Conservation (phyloP, 2,113 vertebrate species). For the Atractosteus spatula region DNA sequence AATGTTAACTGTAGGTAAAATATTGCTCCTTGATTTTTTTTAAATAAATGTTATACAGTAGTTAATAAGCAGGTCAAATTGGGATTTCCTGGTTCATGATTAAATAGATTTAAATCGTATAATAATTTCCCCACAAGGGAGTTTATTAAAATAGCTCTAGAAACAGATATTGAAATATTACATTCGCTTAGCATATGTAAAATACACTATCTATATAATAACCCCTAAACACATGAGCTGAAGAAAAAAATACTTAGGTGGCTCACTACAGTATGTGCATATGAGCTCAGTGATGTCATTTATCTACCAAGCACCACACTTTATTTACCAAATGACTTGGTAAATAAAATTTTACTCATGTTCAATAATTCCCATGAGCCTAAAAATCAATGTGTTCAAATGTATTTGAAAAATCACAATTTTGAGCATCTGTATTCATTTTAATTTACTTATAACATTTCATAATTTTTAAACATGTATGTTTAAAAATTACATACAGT, state of each 20-base stretch:
- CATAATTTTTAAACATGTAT: neutral
- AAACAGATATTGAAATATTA: conserved; percentile 25
- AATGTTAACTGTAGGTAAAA: conserved; percentile 13
- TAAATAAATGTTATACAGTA: conserved; percentile 11
- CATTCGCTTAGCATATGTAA: conserved; percentile 15
- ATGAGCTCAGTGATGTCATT: conserved; percentile 5
- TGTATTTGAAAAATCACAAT: too few relatives aligned
- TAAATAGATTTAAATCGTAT: neutral
- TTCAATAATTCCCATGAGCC: too few relatives aligned
- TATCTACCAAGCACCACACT: conserved; percentile 33
- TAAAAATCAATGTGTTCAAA: too few relatives aligned
- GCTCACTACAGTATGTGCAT: conserved; percentile 11
- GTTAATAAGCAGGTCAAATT: conserved; percentile 1
- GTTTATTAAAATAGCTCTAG: conserved; percentile 35
- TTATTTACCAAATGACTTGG: conserved; percentile 18
- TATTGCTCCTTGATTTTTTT: conserved; percentile 28
- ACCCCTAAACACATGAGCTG: conserved; percentile 13
- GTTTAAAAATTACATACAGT: neutral
- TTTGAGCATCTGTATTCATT: too few relatives aligned
- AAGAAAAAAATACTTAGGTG: neutral
- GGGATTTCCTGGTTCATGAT: neutral
- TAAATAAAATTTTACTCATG: too few relatives aligned
- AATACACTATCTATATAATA: conserved; percentile 26
- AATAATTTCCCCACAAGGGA: neutral
- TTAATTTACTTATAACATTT: conserved; percentile 1